Evolutionary conservation across 2,888 invertebrate genomes (phyloP).

Genomic region (Cataglyphis altisquamis): DNA sequence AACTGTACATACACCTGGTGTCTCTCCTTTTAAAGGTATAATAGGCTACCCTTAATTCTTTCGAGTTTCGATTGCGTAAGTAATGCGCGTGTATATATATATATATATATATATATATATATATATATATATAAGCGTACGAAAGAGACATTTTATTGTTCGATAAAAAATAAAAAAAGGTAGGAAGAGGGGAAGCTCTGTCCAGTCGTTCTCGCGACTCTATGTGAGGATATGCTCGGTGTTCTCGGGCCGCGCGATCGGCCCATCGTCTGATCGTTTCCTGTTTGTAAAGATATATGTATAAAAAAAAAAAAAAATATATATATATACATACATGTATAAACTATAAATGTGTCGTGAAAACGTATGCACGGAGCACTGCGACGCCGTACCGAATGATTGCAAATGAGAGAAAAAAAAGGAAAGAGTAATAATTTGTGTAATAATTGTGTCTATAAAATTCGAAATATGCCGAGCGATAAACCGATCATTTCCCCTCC

Average conservation of each 20-base stretch:
- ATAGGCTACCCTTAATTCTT: constrained; percentile 31
- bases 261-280: constrained; percentile 82
- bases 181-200: constrained; percentile 40
- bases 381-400: constrained; percentile 27
- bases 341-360: constrained; percentile 82
- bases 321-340: constrained; percentile 77
- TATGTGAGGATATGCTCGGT: constrained; percentile 72
- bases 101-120: not conserved
- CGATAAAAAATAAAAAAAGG: constrained; percentile 24
- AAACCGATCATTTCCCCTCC: constrained; percentile 49
- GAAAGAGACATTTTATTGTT: constrained; percentile 53
- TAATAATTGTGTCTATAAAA: constrained; percentile 70
- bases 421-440: constrained; percentile 65
- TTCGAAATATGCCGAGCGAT: constrained; percentile 61
- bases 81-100: not conserved
- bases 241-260: constrained; percentile 69
- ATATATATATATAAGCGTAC: constrained; percentile 4
- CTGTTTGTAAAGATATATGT: constrained; percentile 82
- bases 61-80: constrained; percentile 23
- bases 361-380: constrained; percentile 56
- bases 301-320: constrained; percentile 76
- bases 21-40: constrained; percentile 59
- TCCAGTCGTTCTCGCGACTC: constrained; percentile 70
- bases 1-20: constrained; percentile 66
- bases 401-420: not conserved